Conservation (phyloP, 1,140 invertebrate genomes). For the Phortica variegata region DNA sequence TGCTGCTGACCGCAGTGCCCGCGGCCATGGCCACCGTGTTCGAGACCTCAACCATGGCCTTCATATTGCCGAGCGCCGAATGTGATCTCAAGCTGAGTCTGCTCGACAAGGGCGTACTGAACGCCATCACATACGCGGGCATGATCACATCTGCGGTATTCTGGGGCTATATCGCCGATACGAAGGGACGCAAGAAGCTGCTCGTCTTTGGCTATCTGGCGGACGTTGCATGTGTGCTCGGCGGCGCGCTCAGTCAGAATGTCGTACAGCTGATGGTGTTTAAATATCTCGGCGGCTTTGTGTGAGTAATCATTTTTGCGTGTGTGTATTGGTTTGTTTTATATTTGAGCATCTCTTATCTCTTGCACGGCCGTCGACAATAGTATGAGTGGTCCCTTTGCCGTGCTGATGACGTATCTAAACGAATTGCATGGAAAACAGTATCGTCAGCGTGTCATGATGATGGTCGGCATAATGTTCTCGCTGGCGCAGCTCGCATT, state of each 20-base stretch:
- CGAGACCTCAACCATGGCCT: constrained; percentile 68
- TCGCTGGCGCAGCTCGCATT: constrained; percentile 61
- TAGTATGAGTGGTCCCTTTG: constrained; percentile 73
- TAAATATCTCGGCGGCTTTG: constrained; percentile 74
- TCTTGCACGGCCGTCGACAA: neutral
- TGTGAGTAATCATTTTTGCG: constrained; percentile 67
- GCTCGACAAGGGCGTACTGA: constrained; percentile 69
- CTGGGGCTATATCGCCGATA: constrained; percentile 81
- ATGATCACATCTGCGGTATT: constrained; percentile 67
- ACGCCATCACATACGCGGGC: constrained; percentile 69
- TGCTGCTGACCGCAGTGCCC: constrained; percentile 66
- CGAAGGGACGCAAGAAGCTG: constrained; percentile 69
- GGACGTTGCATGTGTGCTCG: constrained; percentile 67
- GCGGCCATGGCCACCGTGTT: constrained; percentile 67
- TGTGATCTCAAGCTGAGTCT: constrained; percentile 69
- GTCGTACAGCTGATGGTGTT: constrained; percentile 70
- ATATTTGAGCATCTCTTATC: constrained; percentile 23
- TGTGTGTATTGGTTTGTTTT: no score
- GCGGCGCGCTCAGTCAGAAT: constrained; percentile 69
- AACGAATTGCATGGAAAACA: constrained; percentile 69
- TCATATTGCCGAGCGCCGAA: constrained; percentile 69
- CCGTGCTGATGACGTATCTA: constrained; percentile 69
- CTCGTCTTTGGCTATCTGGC: constrained; percentile 71
- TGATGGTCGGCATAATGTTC: constrained; percentile 65
- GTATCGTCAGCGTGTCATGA: constrained; percentile 64